Evolutionary conservation across 92 coral and sea anemone genomes (phyloP).

Genomic region (Epizoanthus ramosus): DNA sequence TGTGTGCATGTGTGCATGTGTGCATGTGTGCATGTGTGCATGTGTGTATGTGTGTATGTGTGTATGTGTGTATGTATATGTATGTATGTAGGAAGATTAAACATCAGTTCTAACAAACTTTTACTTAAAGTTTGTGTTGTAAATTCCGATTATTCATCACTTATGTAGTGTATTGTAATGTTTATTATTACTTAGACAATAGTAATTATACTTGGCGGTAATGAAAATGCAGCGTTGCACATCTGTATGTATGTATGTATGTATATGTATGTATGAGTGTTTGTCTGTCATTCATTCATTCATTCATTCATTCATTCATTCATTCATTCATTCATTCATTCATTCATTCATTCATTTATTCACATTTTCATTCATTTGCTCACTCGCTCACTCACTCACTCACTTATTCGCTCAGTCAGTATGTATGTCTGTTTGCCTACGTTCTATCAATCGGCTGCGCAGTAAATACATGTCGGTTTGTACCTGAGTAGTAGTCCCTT

Average conservation of each 20-base stretch:
- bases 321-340: background rate
- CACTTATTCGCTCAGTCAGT: no score
- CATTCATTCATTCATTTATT: background rate
- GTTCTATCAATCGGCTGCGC: slow-evolving; percentile 15
- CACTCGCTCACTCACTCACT: slow-evolving; percentile 42
- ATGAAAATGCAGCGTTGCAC: no score
- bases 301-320: background rate
- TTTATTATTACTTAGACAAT: no score
- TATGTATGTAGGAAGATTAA: no score
- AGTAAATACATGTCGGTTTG: no score
- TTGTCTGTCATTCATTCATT: background rate
- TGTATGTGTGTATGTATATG: no score
- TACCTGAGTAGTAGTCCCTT: slow-evolving; percentile 83
- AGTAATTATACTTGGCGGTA: no score
- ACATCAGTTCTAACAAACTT: no score
- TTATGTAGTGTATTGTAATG: no score
- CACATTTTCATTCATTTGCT: background rate
- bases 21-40: background rate
- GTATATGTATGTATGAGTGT: no score
- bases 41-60: background rate
- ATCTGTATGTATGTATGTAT: background rate
- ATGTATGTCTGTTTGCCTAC: slow-evolving; percentile 11
- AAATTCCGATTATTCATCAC: no score
- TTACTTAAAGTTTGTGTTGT: no score
- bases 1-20: background rate